phyloP scores from a whole-genome alignment of 2,113 vertebrate genomes.

The Oreocharis arfaki region DNA sequence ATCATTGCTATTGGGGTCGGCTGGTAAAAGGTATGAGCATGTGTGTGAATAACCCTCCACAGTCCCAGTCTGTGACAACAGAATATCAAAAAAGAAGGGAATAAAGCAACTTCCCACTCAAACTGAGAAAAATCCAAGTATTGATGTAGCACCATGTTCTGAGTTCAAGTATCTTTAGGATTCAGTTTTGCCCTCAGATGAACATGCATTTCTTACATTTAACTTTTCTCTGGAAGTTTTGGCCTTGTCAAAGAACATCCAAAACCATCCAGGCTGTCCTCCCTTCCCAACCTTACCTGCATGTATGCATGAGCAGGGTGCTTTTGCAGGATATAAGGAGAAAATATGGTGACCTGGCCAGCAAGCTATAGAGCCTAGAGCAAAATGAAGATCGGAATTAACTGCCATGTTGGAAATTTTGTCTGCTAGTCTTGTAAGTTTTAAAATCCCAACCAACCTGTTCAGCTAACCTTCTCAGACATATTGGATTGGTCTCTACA shows the following conservation, averaged over 20 bases:
- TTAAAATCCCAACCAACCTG: background rate
- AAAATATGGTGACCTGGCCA: background rate
- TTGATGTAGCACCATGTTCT: background rate
- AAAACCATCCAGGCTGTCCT: background rate
- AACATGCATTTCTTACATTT: background rate
- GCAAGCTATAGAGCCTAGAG: background rate
- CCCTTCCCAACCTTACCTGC: background rate
- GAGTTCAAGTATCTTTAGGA: background rate
- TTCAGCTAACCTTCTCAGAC: background rate
- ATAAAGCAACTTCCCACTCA: background rate
- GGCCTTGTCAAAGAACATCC: background rate
- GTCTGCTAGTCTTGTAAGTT: background rate
- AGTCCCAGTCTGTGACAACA: background rate
- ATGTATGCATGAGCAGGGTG: accelerated
- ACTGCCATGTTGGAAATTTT: background rate
- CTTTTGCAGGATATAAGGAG: background rate
- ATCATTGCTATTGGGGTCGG: background rate
- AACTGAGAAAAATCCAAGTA: background rate
- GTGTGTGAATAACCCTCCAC: background rate
- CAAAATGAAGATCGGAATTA: background rate
- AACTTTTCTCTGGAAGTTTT: background rate
- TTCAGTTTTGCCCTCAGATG: background rate
- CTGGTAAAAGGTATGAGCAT: background rate
- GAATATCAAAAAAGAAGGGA: background rate
- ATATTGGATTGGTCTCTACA: background rate